Evolutionary conservation across 2,888 invertebrate genomes (phyloP), one percentile per base, ranked within the genome.

Genomic region (Phorcus lineatus): DNA sequence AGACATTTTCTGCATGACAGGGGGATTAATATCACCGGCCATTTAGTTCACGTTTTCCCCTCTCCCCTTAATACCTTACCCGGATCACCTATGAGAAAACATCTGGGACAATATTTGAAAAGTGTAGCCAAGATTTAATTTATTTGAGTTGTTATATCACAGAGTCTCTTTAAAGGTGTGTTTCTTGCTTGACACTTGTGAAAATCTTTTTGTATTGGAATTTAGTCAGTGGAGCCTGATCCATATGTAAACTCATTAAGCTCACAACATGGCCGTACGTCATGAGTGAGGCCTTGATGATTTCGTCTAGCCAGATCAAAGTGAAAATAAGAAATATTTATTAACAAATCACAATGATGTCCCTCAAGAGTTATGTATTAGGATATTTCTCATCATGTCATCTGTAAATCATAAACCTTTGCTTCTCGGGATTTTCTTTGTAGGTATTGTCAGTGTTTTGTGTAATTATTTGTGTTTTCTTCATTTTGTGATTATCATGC

Each of bases 101-200:
- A 62, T 62, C 62, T 62, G 9, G 28, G 62, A 62, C 62, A 62
- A 62, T 62, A 62, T 62, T 62, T 62, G 62, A 62, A 62, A 62
- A 19, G 62, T 62, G 62, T 62, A 62, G 62, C 62, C 62, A 13
- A 24, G 62, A 62, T 62, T 62, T 24, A 62, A 62, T 62, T 62
- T 62, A 62, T 62, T 62, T 62, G 62, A 28, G 28, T 28, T 28
- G 62, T 62, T 62, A 62, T 62, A 62, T 62, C 62, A 62, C 24
- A 28, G 24, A 28, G 28, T 62, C 28, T 24, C 28, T 62, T 24
- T 16, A 62, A 28, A 28, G 24, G 62, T 62, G 24, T 24, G 28
- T 62, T 62, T 62, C 62, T 28, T 47, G 28, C 62, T 62, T 62
- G 62, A 62, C 62, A 62, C 62, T 62, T 62, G 62, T 62, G 28